Conservation (phyloP, 2,797 vertebrate species). For the Rousettus madagascariensis region DNA sequence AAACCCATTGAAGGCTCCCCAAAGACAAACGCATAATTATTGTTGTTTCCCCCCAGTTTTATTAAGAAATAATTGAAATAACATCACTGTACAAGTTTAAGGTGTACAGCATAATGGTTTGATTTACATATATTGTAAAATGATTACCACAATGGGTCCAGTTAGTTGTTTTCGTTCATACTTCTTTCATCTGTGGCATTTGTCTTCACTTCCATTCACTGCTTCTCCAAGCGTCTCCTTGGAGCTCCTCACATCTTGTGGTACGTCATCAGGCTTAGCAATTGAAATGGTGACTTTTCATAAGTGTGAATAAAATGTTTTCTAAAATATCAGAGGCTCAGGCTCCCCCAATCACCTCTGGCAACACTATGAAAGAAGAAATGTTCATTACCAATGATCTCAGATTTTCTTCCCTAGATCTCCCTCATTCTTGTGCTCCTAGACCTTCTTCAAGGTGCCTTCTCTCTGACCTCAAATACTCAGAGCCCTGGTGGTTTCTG, state of each 20-base stretch:
- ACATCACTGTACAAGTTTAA: not conserved
- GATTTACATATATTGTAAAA: not conserved
- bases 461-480: not conserved
- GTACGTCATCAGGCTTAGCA: not conserved
- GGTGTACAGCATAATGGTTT: not conserved
- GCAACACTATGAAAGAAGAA: not conserved
- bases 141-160: not conserved
- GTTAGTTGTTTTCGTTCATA: not conserved
- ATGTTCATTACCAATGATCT: not conserved
- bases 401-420: not conserved
- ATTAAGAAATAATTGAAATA: not conserved
- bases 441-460: not conserved
- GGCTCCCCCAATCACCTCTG: not conserved
- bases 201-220: not conserved
- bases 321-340: not conserved
- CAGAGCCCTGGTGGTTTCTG: not conserved
- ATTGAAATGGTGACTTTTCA: not conserved
- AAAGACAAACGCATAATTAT: not conserved
- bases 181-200: not conserved
- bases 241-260: conserved; percentile 50
- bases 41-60: not conserved
- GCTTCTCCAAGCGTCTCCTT: not conserved
- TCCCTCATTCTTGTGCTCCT: not conserved
- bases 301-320: not conserved
- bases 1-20: not conserved